These are phyloP conservation scores for Pteronura brasiliensis DNA, from an alignment of 2,113 vertebrate genomes.

Conservation along the genomic window DNA sequence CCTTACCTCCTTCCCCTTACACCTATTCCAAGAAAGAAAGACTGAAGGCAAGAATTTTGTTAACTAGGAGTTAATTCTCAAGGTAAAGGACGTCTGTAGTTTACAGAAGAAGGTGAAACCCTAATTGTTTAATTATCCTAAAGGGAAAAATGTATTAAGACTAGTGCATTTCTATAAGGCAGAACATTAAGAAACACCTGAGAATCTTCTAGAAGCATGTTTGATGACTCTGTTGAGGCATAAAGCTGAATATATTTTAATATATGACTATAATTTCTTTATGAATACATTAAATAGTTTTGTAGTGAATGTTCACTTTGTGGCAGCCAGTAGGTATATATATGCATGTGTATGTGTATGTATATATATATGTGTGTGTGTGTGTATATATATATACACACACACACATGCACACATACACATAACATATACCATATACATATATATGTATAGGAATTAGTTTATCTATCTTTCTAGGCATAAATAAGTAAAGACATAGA, in stretches of 20 bases:
- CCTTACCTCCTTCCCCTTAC: fast-evolving
- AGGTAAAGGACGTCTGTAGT: neutral
- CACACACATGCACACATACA: neutral
- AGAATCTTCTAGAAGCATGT: neutral
- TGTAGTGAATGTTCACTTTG: neutral
- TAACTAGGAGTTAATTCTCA: neutral
- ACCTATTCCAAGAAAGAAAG: neutral
- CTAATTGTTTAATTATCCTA: neutral
- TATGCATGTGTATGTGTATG: too few relatives aligned
- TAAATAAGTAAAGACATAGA: neutral
- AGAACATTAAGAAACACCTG: neutral
- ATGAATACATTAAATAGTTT: neutral
- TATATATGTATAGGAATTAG: neutral
- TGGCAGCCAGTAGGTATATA: neutral
- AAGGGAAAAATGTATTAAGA: neutral
- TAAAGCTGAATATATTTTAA: neutral
- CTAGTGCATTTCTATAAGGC: neutral
- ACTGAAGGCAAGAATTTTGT: neutral
- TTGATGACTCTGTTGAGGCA: neutral
- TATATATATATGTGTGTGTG: neutral
- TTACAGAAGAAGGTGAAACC: neutral
- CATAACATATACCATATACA: too few relatives aligned
- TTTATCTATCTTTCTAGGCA: neutral
- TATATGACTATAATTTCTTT: neutral
- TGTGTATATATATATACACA: too few relatives aligned